These are phyloP conservation scores for Monarcha castaneiventris DNA, from an alignment of 2,113 vertebrate species.

Conservation along the genomic window DNA sequence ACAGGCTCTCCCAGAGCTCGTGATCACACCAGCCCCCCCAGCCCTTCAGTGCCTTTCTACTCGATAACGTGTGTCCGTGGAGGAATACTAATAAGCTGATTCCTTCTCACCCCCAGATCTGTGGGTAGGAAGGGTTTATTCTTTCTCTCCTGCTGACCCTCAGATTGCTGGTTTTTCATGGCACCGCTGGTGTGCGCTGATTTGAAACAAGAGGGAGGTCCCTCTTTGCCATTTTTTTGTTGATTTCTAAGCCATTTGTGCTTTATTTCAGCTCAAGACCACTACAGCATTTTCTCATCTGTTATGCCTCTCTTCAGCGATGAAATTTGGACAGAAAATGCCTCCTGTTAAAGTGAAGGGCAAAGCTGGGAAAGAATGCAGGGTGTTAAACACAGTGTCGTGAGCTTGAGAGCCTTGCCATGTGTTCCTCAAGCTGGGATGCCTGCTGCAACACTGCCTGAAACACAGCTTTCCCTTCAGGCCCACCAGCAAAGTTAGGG, in stretches of 20 bases:
- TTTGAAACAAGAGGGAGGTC: neutral
- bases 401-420: conserved; percentile 23
- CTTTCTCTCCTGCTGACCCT: neutral
- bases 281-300: neutral
- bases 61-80: fast-evolving
- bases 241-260: neutral
- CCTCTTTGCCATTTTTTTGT: neutral
- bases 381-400: conserved; percentile 38
- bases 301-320: neutral
- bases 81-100: neutral
- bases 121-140: neutral
- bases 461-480: conserved; percentile 6
- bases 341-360: conserved; percentile 48
- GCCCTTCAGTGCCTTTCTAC: neutral
- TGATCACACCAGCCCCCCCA: neutral
- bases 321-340: neutral
- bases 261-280: neutral
- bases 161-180: neutral
- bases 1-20: neutral
- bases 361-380: conserved; percentile 9
- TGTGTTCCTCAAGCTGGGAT: neutral
- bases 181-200: neutral
- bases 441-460: neutral
- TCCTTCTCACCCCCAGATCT: neutral
- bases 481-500: neutral